phyloP scores from a whole-genome alignment of 2,113 vertebrate species.

The Brachyhypopomus occidentalis region DNA sequence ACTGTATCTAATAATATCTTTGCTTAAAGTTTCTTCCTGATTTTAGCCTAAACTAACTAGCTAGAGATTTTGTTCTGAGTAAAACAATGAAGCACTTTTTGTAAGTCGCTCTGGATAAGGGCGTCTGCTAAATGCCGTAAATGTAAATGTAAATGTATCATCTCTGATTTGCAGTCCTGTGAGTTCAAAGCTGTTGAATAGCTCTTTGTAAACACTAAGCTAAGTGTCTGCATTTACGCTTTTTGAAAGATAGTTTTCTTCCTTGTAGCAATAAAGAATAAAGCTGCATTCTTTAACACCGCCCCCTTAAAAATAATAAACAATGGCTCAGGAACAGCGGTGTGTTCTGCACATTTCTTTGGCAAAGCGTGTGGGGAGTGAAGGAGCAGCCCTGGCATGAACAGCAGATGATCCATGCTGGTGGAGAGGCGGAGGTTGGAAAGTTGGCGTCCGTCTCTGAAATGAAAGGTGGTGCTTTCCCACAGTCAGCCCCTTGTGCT shows the following conservation, averaged over 20 bases:
- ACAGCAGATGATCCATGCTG: slow-evolving; percentile 42
- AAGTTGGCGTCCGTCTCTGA: slow-evolving; percentile 42
- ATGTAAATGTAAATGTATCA: too few species aligned
- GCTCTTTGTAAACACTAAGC: slow-evolving; percentile 23
- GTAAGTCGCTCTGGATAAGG: too few species aligned
- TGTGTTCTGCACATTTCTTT: slow-evolving; percentile 1
- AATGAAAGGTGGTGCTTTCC: slow-evolving; percentile 38
- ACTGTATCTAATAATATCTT: too few species aligned
- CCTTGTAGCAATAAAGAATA: not conserved
- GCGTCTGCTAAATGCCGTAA: too few species aligned
- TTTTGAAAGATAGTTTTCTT: not conserved
- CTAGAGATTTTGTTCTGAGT: too few species aligned
- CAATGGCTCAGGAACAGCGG: not conserved
- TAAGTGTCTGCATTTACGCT: not conserved
- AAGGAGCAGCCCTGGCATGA: slow-evolving; percentile 38
- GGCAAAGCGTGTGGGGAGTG: slow-evolving; percentile 9
- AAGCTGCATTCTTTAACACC: not conserved
- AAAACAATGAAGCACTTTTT: too few species aligned
- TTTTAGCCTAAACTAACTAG: too few species aligned
- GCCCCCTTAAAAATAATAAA: not conserved
- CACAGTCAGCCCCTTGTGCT: slow-evolving; percentile 21
- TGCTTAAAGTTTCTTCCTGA: too few species aligned
- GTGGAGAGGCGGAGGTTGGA: slow-evolving; percentile 45
- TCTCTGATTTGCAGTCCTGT: slow-evolving; percentile 20
- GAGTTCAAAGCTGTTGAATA: slow-evolving; percentile 18